Conservation (phyloP, 2,797 vertebrate genomes). For the Numenius phaeopus region DNA sequence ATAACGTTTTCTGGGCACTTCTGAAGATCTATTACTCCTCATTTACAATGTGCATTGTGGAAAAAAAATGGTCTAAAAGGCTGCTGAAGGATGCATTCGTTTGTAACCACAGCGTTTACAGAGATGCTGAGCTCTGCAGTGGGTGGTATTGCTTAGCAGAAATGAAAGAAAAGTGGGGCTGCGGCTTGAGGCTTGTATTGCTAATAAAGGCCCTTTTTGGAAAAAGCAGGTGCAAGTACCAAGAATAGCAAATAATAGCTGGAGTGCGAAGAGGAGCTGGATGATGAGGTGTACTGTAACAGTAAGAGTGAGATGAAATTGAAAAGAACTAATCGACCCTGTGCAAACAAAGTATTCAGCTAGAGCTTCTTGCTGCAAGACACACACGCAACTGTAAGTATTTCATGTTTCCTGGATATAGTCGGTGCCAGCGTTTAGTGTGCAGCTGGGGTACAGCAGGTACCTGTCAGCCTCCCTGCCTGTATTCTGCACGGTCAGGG, state of each 20-base stretch:
- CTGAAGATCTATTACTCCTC: constrained; percentile 53
- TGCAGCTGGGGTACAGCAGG: background rate
- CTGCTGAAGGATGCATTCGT: constrained; percentile 55
- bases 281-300: background rate
- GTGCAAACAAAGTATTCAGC: background rate
- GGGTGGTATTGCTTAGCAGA: constrained; percentile 15
- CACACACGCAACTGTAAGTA: background rate
- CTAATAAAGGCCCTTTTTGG: background rate
- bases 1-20: constrained; percentile 59
- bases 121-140: constrained; percentile 42
- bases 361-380: background rate
- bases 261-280: background rate
- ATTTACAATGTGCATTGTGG: constrained; percentile 50
- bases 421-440: rapidly evolving
- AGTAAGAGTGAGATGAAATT: background rate
- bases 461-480: background rate
- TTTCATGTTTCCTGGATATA: background rate
- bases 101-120: constrained; percentile 31
- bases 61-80: constrained; percentile 51
- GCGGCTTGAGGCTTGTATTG: background rate
- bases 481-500: background rate
- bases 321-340: constrained; percentile 1
- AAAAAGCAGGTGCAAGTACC: background rate
- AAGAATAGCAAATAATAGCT: background rate
- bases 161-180: constrained; percentile 19